Evolutionary conservation across 2,888 invertebrate genomes (phyloP), one percentile per base, ranked within the genome.

Genomic region (Agrilus biguttatus): DNA sequence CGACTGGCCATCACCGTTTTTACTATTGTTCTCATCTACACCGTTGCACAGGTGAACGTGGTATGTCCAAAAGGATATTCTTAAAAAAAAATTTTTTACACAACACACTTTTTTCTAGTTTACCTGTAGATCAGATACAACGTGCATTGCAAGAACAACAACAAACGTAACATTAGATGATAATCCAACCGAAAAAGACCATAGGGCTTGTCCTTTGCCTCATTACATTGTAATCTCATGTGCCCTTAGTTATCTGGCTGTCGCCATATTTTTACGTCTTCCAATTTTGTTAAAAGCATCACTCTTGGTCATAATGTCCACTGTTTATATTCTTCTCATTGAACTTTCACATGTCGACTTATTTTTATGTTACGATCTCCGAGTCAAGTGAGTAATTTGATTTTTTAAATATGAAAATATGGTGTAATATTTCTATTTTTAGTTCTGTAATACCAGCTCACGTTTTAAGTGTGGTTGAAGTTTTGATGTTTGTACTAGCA

Each of bases 41-140:
- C 88, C 39, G 87, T 90, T 49, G 87, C 88, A 40, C 90, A 91
- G 71, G 87, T 90, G 47, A 92, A 92, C 73, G 87, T 90, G 72
- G 90, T 91, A 71, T 77, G 87, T 77, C 50, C 8, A 28, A 10
- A 28, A 28, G 8, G 2, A 28, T 28, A 10, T 28, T 23, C 5
- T 17, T 37, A 7, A 7, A 37, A 2, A 17, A 8, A 32, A 14
- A 17, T 37, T 37, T 19, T 45, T 48, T 45, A 23, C 28, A 28
- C 4, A 2, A 10, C 4, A 10, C 28, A 21, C 32, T 40, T 42
- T 43, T 47, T 65, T 66, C 45, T 56, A 79, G 79, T 80, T 80
- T 58, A 80, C 80, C 3, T 81, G 80, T 52, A 70, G 75, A 23
- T 67, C 72, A 33, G 71, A 72, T 50, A 59, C 58, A 7, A 62